phyloP scores from a whole-genome alignment of 1,140 invertebrate genomes.

The Contarinia nasturtii region DNA sequence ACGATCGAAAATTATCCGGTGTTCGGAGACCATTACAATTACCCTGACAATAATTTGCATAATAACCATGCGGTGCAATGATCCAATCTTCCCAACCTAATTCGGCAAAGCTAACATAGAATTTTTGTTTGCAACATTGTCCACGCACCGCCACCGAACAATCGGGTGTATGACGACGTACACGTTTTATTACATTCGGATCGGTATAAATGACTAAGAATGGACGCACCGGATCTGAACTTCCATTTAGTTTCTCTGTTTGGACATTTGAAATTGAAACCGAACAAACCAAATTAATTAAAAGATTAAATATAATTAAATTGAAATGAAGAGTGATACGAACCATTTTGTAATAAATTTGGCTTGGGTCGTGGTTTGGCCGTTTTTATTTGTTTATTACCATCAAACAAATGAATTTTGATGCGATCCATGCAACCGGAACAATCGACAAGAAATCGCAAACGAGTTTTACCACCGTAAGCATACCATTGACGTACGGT shows the following conservation, averaged over 20 bases:
- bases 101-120: slow-evolving; percentile 77
- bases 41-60: slow-evolving; percentile 86
- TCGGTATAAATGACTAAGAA: slow-evolving; percentile 70
- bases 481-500: slow-evolving; percentile 56
- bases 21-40: slow-evolving; percentile 58
- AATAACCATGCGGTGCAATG: slow-evolving; percentile 73
- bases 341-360: too few relatives aligned
- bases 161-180: slow-evolving; percentile 60
- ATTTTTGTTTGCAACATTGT: slow-evolving; percentile 77
- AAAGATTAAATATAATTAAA: too few relatives aligned
- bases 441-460: slow-evolving; percentile 66
- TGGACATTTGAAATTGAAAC: too few relatives aligned
- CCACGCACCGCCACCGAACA: slow-evolving; percentile 53
- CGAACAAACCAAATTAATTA: too few relatives aligned
- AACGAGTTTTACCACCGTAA: slow-evolving; percentile 28
- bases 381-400: background rate
- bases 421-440: slow-evolving; percentile 58
- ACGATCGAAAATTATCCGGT: slow-evolving; percentile 66
- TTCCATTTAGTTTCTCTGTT: background rate
- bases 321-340: too few relatives aligned
- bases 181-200: slow-evolving; percentile 34
- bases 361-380: too few relatives aligned
- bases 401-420: slow-evolving; percentile 29
- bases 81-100: slow-evolving; percentile 93
- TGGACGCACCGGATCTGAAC: slow-evolving; percentile 43